phyloP scores from a whole-genome alignment of 1,140 invertebrate genomes.

The Sycophila sp. region DNA sequence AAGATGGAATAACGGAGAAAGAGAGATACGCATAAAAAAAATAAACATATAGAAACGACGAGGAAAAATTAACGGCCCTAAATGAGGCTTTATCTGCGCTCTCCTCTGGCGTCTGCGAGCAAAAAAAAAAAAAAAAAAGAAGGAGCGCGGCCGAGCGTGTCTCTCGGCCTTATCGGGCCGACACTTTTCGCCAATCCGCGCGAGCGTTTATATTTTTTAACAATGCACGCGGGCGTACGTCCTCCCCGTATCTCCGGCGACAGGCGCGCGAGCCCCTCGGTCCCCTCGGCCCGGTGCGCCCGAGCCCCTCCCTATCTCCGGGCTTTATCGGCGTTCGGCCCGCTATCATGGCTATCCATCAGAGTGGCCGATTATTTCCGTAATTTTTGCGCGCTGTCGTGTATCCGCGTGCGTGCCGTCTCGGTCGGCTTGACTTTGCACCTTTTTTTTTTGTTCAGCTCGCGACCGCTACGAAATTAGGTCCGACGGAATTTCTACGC shows the following conservation, averaged over 20 bases:
- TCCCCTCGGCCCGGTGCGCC: too few relatives aligned
- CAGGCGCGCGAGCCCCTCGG: too few relatives aligned
- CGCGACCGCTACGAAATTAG: too few relatives aligned
- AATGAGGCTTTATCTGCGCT: background rate
- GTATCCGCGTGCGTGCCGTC: too few relatives aligned
- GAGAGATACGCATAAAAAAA: too few relatives aligned
- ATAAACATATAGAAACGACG: background rate
- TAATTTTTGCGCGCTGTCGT: background rate
- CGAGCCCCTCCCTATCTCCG: too few relatives aligned
- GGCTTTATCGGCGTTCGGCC: background rate
- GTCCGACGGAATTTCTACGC: background rate
- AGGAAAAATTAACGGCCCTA: background rate
- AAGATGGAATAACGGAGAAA: too few relatives aligned
- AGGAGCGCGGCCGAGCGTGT: background rate
- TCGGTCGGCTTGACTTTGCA: too few relatives aligned
- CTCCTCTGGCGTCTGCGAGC: background rate
- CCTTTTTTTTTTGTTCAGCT: too few relatives aligned
- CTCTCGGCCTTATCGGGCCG: background rate
- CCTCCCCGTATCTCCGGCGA: background rate
- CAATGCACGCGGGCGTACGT: background rate
- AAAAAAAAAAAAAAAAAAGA: background rate
- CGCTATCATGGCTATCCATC: conserved; percentile 8
- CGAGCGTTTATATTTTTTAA: conserved; percentile 34
- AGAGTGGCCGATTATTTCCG: conserved; percentile 7
- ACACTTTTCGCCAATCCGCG: conserved; percentile 23